A percentile compares a stretch with the other conserved stretches of the same genome.
Evolutionary conservation across 2,888 invertebrate species (phyloP).

Genomic region (Andrena trimmerana): DNA sequence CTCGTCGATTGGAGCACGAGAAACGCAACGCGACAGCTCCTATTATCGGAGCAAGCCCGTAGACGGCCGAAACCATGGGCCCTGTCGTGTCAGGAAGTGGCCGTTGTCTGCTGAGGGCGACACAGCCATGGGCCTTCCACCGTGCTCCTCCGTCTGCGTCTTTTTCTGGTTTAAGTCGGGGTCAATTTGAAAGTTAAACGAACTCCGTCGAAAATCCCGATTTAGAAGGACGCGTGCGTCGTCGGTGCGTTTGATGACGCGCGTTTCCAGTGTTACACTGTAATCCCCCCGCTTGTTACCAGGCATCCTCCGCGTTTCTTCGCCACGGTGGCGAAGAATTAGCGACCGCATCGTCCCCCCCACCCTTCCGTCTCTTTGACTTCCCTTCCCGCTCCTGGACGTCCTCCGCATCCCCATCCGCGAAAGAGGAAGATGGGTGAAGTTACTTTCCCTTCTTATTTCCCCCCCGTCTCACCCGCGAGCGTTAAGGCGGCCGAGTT

Average conservation of each 20-base stretch:
- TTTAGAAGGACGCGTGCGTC: constrained; percentile 53
- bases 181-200: constrained; percentile 75
- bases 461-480: constrained; percentile 15
- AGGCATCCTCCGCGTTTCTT: constrained; percentile 42
- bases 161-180: constrained; percentile 71
- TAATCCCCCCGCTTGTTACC: constrained; percentile 55
- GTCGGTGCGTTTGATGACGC: constrained; percentile 60
- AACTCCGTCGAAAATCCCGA: constrained; percentile 66
- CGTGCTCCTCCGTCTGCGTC: constrained; percentile 3
- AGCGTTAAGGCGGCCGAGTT: constrained; percentile 47
- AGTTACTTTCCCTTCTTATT: constrained; percentile 47
- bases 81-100: constrained; percentile 40
- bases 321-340: constrained; percentile 40
- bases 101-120: not conserved
- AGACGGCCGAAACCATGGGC: constrained; percentile 15
- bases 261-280: constrained; percentile 15
- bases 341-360: constrained; percentile 16
- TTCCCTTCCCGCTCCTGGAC: not conserved
- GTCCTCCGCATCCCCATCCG: not conserved
- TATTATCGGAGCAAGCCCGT: constrained; percentile 27
- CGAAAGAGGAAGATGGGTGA: not conserved
- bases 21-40: constrained; percentile 11
- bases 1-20: not conserved
- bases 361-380: not conserved
- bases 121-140: constrained; percentile 38